Evolutionary conservation across 2,113 vertebrate species (phyloP).

Genomic region (Ranitomeya imitator): DNA sequence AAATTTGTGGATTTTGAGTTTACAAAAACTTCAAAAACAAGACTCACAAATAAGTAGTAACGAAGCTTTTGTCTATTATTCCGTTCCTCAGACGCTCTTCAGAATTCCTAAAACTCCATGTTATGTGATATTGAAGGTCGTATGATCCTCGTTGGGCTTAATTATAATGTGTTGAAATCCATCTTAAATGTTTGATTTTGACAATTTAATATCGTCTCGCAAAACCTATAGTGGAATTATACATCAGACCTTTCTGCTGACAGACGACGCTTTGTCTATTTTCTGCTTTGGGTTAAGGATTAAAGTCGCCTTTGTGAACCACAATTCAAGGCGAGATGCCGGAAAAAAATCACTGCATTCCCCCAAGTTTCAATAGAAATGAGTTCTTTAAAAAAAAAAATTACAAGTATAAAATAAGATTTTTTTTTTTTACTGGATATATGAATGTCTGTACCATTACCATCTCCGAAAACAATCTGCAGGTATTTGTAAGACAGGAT

Average conservation of each 20-base stretch:
- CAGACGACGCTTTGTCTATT: conserved; percentile 31
- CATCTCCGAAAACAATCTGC: not conserved
- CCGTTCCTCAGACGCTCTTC: not conserved
- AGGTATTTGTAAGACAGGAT: conserved; percentile 16
- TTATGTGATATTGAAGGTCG: conserved; percentile 38
- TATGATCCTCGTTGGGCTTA: conserved; percentile 26
- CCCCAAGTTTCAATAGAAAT: conserved; percentile 1
- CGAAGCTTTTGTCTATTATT: not conserved
- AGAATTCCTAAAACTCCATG: conserved; percentile 7
- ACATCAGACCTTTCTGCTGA: not conserved
- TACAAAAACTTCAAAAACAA: no score
- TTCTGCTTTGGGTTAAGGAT: not conserved
- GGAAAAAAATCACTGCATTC: not conserved
- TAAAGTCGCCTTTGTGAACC: conserved; percentile 23
- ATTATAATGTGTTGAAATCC: conserved; percentile 53
- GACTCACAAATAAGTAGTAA: no score
- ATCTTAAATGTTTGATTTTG: conserved; percentile 45
- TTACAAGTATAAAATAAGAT: not conserved
- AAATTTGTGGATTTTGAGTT: no score
- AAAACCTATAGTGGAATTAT: conserved; percentile 20
- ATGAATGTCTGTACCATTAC: not conserved
- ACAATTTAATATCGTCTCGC: conserved; percentile 50
- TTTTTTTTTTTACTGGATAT: not conserved
- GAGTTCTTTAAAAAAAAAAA: not conserved
- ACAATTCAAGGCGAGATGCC: not conserved